phyloP scores from a whole-genome alignment of 2,797 vertebrate species.

The Echeneis naucrates region DNA sequence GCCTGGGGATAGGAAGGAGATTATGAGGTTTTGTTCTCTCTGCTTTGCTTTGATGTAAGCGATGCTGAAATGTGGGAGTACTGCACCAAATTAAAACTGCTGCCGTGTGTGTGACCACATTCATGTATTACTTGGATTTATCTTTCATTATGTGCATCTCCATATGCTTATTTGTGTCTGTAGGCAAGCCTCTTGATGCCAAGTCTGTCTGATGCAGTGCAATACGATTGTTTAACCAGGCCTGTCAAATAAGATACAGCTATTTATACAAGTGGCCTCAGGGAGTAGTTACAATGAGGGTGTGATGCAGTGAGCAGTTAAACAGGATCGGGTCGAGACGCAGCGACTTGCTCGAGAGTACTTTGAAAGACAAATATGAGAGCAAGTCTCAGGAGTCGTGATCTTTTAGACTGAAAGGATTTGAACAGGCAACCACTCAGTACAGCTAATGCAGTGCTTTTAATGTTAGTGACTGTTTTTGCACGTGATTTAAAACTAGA shows the following conservation, averaged over 20 bases:
- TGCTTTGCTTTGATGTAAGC: conserved; percentile 42
- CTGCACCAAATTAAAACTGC: conserved; percentile 53
- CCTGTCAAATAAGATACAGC: conserved; percentile 46
- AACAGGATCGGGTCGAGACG: conserved; percentile 59
- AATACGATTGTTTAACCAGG: conserved; percentile 40
- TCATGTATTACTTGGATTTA: conserved; percentile 43
- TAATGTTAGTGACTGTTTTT: background rate
- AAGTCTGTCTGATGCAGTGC: conserved; percentile 31
- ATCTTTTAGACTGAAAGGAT: conserved; percentile 24
- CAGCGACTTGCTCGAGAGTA: conserved; percentile 49
- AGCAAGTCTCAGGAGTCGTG: conserved; percentile 44
- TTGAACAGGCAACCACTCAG: conserved; percentile 15
- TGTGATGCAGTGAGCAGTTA: conserved; percentile 50
- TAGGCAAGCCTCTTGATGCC: conserved; percentile 36
- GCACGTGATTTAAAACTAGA: background rate
- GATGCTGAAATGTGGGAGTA: conserved; percentile 39
- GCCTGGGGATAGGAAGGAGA: conserved; percentile 73
- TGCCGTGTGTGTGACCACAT: conserved; percentile 27
- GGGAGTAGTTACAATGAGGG: conserved; percentile 46
- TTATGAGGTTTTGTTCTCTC: conserved; percentile 32
- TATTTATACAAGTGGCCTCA: conserved; percentile 64
- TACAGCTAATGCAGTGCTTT: conserved; percentile 19
- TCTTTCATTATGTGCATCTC: conserved; percentile 39
- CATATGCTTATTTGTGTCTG: conserved; percentile 43
- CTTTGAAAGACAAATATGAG: conserved; percentile 65